These are phyloP conservation scores for Phengaris arion DNA, from an alignment of 2,888 invertebrate species.

Conservation along the genomic window DNA sequence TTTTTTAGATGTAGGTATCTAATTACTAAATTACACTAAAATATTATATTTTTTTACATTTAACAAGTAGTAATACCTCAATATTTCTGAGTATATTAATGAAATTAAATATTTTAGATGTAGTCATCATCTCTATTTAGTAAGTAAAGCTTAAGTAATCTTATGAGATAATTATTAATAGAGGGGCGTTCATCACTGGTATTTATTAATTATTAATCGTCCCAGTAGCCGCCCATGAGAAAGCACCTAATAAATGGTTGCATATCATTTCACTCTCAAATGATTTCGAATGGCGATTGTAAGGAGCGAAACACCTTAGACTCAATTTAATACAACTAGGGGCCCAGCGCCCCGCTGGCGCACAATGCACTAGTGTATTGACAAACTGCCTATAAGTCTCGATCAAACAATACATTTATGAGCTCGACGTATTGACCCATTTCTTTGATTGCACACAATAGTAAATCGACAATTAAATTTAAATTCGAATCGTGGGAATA, in stretches of 20 bases:
- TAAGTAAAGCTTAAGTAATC: no score
- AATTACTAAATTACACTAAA: no score
- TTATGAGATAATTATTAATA: background rate
- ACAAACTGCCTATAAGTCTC: conserved; percentile 76
- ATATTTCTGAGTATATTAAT: no score
- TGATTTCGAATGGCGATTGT: conserved; percentile 58
- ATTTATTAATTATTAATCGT: conserved; percentile 33
- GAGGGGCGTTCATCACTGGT: background rate
- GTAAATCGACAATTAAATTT: conserved; percentile 72
- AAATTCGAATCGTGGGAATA: conserved; percentile 73
- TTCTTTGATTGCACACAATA: conserved; percentile 71
- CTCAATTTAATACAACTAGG: conserved; percentile 53
- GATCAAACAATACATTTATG: conserved; percentile 69
- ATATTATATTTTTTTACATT: no score
- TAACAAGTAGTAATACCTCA: no score
- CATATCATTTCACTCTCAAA: conserved; percentile 75
- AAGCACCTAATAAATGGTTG: conserved; percentile 69
- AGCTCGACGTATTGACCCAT: conserved; percentile 73
- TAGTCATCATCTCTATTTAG: no score
- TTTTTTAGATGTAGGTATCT: no score
- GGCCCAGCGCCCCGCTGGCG: conserved; percentile 57
- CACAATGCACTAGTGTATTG: conserved; percentile 63
- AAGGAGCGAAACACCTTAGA: conserved; percentile 53
- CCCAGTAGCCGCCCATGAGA: conserved; percentile 51
- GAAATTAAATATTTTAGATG: no score